Percentiles rank a stretch among this genome's conserved stretches.
Evolutionary conservation across 2,888 invertebrate genomes (phyloP).

Genomic region (Hydraecia micacea): DNA sequence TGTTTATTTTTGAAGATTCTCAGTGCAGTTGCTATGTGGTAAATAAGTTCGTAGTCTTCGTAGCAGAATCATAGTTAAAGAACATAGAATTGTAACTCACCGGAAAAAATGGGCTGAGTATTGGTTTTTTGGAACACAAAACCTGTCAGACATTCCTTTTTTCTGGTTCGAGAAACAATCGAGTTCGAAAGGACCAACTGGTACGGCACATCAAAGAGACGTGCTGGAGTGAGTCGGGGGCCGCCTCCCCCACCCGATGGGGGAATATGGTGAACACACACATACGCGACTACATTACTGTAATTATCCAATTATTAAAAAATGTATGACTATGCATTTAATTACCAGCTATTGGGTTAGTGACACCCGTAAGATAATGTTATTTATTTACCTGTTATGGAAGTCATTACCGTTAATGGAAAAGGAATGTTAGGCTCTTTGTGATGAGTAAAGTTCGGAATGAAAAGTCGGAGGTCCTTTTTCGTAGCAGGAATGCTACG

Average conservation of each 20-base stretch:
- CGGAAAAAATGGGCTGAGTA: not conserved
- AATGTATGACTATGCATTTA: conserved; percentile 74
- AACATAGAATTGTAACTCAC: not conserved
- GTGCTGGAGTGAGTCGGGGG: conserved; percentile 69
- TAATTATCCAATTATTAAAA: conserved; percentile 88
- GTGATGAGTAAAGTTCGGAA: conserved; percentile 28
- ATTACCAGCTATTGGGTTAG: conserved; percentile 62
- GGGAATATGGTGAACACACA: conserved; percentile 85
- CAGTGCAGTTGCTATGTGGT: not conserved
- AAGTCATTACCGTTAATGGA: conserved; percentile 47
- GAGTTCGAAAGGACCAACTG: conserved; percentile 60
- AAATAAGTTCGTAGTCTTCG: not conserved
- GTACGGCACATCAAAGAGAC: conserved; percentile 78
- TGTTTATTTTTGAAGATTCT: conserved; percentile 22
- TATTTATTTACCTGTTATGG: conserved; percentile 48
- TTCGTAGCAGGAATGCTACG: conserved; percentile 43
- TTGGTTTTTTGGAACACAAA: not conserved
- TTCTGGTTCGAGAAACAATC: conserved; percentile 68
- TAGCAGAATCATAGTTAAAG: not conserved
- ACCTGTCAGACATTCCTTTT: not conserved
- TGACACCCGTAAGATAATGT: conserved; percentile 57
- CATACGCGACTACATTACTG: conserved; percentile 84
- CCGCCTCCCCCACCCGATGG: conserved; percentile 71
- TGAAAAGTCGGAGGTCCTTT: conserved; percentile 36
- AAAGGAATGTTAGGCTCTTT: conserved; percentile 42